phyloP scores from a whole-genome alignment of 1,140 invertebrate genomes.

The Tetragonula clypearis region DNA sequence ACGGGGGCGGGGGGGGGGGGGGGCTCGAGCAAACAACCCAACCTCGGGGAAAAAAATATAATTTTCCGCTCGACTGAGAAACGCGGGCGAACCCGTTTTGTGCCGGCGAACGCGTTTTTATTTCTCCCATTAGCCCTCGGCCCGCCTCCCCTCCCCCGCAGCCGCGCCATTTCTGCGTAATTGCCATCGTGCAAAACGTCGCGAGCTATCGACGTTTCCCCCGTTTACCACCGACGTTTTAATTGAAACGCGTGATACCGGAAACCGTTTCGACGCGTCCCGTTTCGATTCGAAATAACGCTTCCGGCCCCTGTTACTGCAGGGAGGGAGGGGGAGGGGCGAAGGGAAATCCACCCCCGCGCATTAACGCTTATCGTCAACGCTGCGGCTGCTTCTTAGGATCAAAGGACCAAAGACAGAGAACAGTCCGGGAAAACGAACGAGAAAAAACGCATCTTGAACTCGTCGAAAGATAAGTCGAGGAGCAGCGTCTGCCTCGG shows the following conservation, averaged over 20 bases:
- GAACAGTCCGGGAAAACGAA: neutral
- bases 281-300: conserved; percentile 1
- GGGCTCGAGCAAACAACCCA: neutral
- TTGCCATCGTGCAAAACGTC: conserved; percentile 25
- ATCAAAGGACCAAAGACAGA: conserved; percentile 55
- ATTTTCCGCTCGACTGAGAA: conserved; percentile 29
- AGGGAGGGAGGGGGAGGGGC: no score
- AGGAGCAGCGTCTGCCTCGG: conserved; percentile 36
- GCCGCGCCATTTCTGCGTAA: conserved; percentile 22
- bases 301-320: neutral
- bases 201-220: conserved; percentile 52
- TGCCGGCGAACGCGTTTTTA: conserved; percentile 23
- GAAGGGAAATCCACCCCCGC: no score
- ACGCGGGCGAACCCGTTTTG: neutral
- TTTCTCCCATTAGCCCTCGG: neutral
- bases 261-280: conserved; percentile 2
- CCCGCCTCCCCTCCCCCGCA: no score
- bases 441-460: conserved; percentile 20
- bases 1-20: conserved; percentile 23
- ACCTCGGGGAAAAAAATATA: conserved; percentile 21
- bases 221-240: conserved; percentile 52
- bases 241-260: conserved; percentile 46
- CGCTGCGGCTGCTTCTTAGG: conserved; percentile 13
- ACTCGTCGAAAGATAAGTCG: conserved; percentile 61
- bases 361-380: conserved; percentile 59